Percentiles rank a stretch among this genome's conserved stretches.
Evolutionary conservation across 2,888 invertebrate genomes (phyloP).

Genomic region (Pollenia angustigena): DNA sequence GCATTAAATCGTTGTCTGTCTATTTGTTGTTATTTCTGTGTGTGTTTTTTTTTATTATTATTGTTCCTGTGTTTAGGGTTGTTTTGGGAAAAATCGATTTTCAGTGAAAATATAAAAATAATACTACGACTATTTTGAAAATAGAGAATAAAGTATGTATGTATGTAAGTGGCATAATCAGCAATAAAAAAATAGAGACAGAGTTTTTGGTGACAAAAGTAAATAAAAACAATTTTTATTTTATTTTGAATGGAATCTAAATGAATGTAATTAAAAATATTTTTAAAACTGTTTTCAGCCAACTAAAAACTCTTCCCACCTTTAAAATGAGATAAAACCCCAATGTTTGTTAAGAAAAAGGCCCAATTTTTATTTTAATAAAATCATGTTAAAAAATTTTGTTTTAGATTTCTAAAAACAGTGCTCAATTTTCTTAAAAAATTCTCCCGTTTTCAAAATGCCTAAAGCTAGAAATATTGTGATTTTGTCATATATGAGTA

Average conservation of each 20-base stretch:
- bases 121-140: constrained; percentile 1
- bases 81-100: constrained; percentile 81
- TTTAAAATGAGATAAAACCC: neutral
- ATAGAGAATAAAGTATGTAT: neutral
- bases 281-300: too few relatives aligned
- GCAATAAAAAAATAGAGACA: neutral
- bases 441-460: neutral
- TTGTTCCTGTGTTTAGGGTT: constrained; percentile 73
- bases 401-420: neutral
- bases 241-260: too few relatives aligned
- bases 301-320: neutral
- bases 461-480: too few relatives aligned
- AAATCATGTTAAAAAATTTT: too few relatives aligned
- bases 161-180: neutral
- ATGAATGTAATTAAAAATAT: too few relatives aligned
- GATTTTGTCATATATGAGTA: too few relatives aligned
- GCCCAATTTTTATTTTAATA: too few relatives aligned
- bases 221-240: too few relatives aligned
- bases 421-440: neutral
- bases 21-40: neutral
- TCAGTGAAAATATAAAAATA: constrained; percentile 65
- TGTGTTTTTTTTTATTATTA: too few relatives aligned
- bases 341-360: too few relatives aligned
- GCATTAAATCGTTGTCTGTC: neutral
- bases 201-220: too few relatives aligned